Base-by-base conservation (phyloP, 2,797 vertebrate genomes). In the Tinamus major region DNA sequence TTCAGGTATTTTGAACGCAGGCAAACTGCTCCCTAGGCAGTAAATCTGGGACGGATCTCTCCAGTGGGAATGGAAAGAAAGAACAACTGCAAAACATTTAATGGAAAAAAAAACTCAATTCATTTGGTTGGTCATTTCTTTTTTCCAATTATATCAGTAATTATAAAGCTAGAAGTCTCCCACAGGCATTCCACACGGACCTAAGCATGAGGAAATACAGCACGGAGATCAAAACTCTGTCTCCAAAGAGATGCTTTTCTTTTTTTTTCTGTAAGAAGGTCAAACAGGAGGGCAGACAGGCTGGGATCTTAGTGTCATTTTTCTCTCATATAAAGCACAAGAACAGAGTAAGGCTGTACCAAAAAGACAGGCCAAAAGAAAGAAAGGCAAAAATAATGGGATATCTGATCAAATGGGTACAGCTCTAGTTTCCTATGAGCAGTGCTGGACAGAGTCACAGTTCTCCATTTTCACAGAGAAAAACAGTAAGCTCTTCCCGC, bases 161-260 rank as follows among this genome's bases (percentile, higher is more conserved):
- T 86, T 79, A 86, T 17, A 78, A 89, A 81, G 27, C 31, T 46
- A 78, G 6, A 78, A 65, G 39, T 80, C 87, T 76, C 39, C 69
- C 77, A 81, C 12, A 21, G 61, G 65, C 39, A 76, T 42, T 83
- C 79, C 58, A 70, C 76, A 70, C 55, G 33, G 65, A 49, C 72
- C 74, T 71, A 80, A 72, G 56, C 87, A 96, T 9, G 61, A 92
- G 79, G 93, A 94, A 83, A 78, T 83, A 70, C 76, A 79, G 82
- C n/a, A 2, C 74, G n/a, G 56, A 69, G 64, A 95, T 76, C 46
- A 59, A 92, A 96, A 97, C 96, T 35, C 96, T 95, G 96, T 96
- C 94, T 95, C 88, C 51, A 26, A n/a, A 79, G 65, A 9, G 39
- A 65, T 20, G 12, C 56, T 77, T 90, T 67, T 26, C 26, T 49